Conservation (phyloP, 2,113 vertebrate genomes). For the Zingel zingel region DNA sequence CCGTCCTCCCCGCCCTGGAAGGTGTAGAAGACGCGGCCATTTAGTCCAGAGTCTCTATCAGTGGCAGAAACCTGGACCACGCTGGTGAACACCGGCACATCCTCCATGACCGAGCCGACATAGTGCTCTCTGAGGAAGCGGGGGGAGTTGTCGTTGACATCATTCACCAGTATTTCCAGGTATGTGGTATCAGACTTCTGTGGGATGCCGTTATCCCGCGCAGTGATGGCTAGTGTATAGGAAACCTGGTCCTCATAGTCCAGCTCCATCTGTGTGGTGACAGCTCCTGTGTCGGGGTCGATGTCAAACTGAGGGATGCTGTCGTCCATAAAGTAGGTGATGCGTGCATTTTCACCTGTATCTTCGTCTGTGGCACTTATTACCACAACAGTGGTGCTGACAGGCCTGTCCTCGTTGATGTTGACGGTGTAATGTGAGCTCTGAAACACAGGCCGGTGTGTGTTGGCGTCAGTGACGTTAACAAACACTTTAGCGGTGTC, state of each 20-base stretch:
- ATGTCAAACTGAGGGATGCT: conserved; percentile 98
- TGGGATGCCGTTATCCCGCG: conserved; percentile 94
- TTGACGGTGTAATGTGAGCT: conserved; percentile 97
- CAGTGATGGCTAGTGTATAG: conserved; percentile 95
- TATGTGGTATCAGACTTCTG: conserved; percentile 99
- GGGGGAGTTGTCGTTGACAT: conserved; percentile 95
- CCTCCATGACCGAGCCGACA: conserved; percentile 91
- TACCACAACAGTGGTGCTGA: conserved; percentile 92
- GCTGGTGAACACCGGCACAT: conserved; percentile 93
- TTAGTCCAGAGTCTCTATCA: conserved; percentile 93
- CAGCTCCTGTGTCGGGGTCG: conserved; percentile 88
- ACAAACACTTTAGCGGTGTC: conserved; percentile 91
- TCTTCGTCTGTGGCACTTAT: conserved; percentile 97
- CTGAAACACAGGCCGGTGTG: conserved; percentile 96
- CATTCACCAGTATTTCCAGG: conserved; percentile 95
- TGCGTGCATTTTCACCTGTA: conserved; percentile 93
- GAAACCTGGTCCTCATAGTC: conserved; percentile 98
- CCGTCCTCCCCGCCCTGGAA: conserved; percentile 95
- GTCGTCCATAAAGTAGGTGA: conserved; percentile 97
- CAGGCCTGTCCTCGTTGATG: conserved; percentile 91
- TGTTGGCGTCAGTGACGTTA: conserved; percentile 96
- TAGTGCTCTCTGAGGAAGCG: conserved; percentile 93
- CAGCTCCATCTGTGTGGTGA: conserved; percentile 94
- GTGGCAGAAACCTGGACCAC: conserved; percentile 95
- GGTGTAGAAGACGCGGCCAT: conserved; percentile 94